A percentile compares a stretch with the other conserved stretches of the same genome.
These are phyloP conservation scores for Myrmecobius fasciatus DNA, from an alignment of 2,113 vertebrate genomes.

Conservation along the genomic window DNA sequence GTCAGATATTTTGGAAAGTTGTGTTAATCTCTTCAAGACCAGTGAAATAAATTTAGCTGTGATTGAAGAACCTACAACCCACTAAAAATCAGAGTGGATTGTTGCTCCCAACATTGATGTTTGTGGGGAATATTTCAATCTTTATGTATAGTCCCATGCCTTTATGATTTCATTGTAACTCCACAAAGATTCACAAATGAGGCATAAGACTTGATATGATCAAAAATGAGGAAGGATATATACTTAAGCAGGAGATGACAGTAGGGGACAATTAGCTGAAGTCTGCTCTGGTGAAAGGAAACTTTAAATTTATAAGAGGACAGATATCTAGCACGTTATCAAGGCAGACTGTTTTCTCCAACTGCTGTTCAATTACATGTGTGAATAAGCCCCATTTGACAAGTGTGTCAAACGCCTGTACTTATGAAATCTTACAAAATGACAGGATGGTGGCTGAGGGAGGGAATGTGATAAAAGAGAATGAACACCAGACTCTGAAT, in stretches of 20 bases:
- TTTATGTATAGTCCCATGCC: conserved; percentile 1
- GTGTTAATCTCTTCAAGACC: not conserved
- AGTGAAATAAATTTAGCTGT: not conserved
- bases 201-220: conserved; percentile 24
- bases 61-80: not conserved
- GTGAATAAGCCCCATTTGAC: not conserved
- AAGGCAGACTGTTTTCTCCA: not conserved
- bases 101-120: not conserved
- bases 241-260: not conserved
- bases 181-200: not conserved
- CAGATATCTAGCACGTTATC: not conserved
- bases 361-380: not conserved
- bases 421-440: conserved; percentile 1
- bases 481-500: not conserved
- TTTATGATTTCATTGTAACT: conserved; percentile 32
- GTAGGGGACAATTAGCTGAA: not conserved
- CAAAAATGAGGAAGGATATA: conserved; percentile 30
- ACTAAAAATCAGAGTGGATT: not conserved
- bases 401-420: not conserved
- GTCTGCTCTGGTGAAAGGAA: not conserved
- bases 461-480: not conserved
- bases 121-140: not conserved
- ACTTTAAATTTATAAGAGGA: not conserved
- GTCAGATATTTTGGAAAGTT: not conserved
- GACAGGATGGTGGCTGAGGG: not conserved